Base-by-base conservation (phyloP, 2,888 invertebrate genomes). In the Drepanosiphum platanoidis region DNA sequence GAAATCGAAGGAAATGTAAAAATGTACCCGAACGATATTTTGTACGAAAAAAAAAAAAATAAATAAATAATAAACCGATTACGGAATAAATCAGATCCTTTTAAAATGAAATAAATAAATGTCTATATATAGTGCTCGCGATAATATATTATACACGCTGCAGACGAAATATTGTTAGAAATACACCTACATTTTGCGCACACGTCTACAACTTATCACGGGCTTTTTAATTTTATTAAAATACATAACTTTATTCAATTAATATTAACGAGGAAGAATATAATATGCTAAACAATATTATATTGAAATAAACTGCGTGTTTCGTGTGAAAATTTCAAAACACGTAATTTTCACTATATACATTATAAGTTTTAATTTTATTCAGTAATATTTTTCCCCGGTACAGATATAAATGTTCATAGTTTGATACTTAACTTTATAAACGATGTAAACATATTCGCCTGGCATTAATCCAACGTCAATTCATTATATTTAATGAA, bases 401-500 rank as follows among this genome's bases (percentile, higher is more conserved):
- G 70, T n/a, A 36, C 34, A 70, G 39, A 32, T 82, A 82, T 70
- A 61, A 82, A 72, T 42, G 71, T 61, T 61, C 39, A 22, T 71
- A 52, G 81, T 82, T 72, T 61, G 42, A 82, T 82, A 82, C 39
- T 82, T 61, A 81, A 72, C 81, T 72, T 82, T 82, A 82, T 82
- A 82, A 82, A 72, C 72, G 71, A 82, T 82, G 71, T 72, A 72
- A 82, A 72, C 81, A 72, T 70, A 39, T 68, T 72, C 70, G 27
- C 61, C 71, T 82, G 81, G 72, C 81, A 71, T 72, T 82, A 72
- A 82, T 82, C 81, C 81, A 82, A 82, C 81, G 39, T 82, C 81
- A 72, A 82, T 82, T 82, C 81, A 72, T 82, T 71, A 82, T 82
- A 58, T 82, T 71, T 82, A 82, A 82, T 72, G 81, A 82, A 82